phyloP scores from a whole-genome alignment of 2,797 vertebrate genomes.

The Heliangelus exortis region DNA sequence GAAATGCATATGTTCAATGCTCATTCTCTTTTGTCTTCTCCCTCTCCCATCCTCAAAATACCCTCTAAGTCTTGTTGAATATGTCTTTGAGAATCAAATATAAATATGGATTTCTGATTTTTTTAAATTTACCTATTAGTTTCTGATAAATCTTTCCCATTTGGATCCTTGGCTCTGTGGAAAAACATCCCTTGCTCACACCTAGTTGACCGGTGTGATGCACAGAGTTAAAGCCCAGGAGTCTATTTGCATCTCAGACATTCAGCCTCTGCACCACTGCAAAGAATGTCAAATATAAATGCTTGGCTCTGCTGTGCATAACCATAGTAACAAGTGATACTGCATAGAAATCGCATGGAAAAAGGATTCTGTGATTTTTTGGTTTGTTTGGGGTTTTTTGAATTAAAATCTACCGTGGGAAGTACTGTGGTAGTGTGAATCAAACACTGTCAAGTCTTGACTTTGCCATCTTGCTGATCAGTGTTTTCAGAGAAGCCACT shows the following conservation, averaged over 20 bases:
- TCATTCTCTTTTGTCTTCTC: background rate
- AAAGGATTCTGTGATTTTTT: background rate
- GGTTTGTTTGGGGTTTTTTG: background rate
- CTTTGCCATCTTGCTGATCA: background rate
- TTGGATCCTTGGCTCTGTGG: background rate
- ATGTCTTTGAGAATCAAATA: background rate
- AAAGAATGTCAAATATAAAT: background rate
- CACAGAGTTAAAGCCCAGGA: background rate
- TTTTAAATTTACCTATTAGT: background rate
- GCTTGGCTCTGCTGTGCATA: background rate
- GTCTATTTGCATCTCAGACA: background rate
- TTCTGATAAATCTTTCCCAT: background rate
- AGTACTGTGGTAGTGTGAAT: background rate
- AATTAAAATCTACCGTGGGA: background rate
- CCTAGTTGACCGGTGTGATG: background rate
- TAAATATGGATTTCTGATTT: background rate
- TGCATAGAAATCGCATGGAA: background rate
- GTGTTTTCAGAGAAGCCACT: background rate
- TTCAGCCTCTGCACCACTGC: background rate
- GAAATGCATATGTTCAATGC: background rate
- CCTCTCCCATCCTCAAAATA: background rate
- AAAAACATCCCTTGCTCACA: background rate
- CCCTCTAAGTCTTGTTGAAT: background rate
- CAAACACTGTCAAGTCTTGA: background rate
- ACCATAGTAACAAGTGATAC: background rate